These are phyloP conservation scores for Saxidomus purpurata DNA, from an alignment of 1,140 invertebrate species.

Conservation along the genomic window DNA sequence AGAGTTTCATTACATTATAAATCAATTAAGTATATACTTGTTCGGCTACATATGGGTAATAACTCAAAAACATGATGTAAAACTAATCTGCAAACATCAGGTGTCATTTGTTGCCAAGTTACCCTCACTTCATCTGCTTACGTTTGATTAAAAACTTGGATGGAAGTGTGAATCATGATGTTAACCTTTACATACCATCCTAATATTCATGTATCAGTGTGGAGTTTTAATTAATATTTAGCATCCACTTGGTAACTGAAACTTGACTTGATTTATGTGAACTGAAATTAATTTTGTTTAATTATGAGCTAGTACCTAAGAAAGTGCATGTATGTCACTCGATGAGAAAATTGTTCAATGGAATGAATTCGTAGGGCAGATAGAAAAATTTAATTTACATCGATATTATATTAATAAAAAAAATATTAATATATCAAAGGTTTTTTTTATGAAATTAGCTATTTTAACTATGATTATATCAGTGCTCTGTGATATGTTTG, in stretches of 20 bases:
- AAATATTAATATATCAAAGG: too few species aligned
- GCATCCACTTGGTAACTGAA: constrained; percentile 17
- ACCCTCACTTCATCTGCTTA: background rate
- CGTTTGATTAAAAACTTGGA: constrained; percentile 27
- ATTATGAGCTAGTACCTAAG: background rate
- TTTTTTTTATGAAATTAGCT: too few species aligned
- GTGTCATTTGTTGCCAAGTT: constrained; percentile 47
- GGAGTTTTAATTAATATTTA: constrained; percentile 20
- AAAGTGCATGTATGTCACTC: too few species aligned
- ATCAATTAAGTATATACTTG: constrained; percentile 38
- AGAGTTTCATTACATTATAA: constrained; percentile 29
- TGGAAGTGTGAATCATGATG: background rate
- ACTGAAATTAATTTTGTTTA: background rate
- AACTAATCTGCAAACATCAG: constrained; percentile 30
- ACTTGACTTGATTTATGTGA: background rate
- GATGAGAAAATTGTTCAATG: too few species aligned
- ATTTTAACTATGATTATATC: too few species aligned
- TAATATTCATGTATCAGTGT: background rate
- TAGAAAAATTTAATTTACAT: too few species aligned
- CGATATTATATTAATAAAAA: too few species aligned
- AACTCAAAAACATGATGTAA: constrained; percentile 36
- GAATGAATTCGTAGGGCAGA: too few species aligned
- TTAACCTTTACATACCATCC: constrained; percentile 3
- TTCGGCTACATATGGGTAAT: constrained; percentile 8
- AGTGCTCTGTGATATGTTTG: background rate